Conservation (phyloP, 1,140 invertebrate species). For the Rhopalosiphum maidis region DNA sequence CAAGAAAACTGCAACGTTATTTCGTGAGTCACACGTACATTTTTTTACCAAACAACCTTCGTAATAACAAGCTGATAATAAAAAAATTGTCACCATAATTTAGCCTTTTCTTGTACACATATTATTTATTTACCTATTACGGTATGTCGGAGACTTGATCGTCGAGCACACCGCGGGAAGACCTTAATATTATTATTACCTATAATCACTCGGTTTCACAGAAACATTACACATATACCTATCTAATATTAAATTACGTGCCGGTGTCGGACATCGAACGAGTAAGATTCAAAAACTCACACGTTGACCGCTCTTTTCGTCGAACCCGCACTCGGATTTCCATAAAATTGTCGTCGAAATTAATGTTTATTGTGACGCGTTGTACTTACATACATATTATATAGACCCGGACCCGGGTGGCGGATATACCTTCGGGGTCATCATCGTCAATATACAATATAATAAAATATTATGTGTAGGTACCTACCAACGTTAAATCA, state of each 20-base stretch:
- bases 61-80: neutral
- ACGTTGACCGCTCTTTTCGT: neutral
- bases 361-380: slow-evolving; percentile 48
- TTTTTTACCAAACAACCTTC: neutral
- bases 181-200: neutral
- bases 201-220: neutral
- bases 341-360: slow-evolving; percentile 54
- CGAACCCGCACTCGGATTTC: neutral
- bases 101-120: neutral
- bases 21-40: neutral
- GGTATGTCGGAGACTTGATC: neutral
- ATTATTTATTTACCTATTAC: neutral
- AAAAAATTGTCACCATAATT: neutral
- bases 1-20: neutral
- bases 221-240: neutral
- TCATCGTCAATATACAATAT: neutral
- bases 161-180: neutral
- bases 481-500: neutral
- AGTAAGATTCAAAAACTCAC: neutral
- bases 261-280: neutral
- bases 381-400: neutral
- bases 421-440: slow-evolving; percentile 8
- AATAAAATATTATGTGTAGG: slow-evolving; percentile 8
- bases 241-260: neutral
- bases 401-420: neutral